A percentile compares a stretch with the other conserved stretches of the same genome.
Evolutionary conservation across 2,888 invertebrate genomes (phyloP).

Genomic region (Lapara coniferarum): DNA sequence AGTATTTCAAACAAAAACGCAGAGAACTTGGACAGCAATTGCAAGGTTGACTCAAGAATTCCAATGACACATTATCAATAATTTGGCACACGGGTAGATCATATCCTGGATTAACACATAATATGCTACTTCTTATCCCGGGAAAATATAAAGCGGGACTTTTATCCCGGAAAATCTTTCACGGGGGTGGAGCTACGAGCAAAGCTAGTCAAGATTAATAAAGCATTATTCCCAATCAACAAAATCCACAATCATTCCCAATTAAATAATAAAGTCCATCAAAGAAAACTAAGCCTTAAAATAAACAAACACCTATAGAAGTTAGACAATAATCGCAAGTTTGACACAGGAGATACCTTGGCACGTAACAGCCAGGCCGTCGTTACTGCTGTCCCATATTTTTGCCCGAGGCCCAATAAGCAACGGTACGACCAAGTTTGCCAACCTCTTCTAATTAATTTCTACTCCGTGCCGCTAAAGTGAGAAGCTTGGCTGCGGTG

Average conservation of each 20-base stretch:
- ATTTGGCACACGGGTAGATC: too few species aligned
- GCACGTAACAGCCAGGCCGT: conserved; percentile 41
- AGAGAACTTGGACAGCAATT: too few species aligned
- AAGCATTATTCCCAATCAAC: background rate
- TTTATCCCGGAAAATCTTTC: too few species aligned
- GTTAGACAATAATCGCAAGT: conserved; percentile 19
- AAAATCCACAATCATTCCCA: background rate
- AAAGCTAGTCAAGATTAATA: too few species aligned
- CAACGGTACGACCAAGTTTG: conserved; percentile 70
- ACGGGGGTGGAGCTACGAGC: too few species aligned
- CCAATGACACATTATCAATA: too few species aligned
- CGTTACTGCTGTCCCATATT: conserved; percentile 71
- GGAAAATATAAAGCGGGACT: too few species aligned
- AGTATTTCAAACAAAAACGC: too few species aligned
- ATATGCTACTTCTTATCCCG: too few species aligned
- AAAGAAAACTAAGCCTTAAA: conserved; percentile 13
- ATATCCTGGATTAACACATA: too few species aligned
- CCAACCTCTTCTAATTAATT: conserved; percentile 80
- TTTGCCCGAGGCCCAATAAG: conserved; percentile 77
- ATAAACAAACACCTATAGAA: conserved; percentile 20
- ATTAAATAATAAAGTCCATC: conserved; percentile 1
- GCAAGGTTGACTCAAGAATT: too few species aligned
- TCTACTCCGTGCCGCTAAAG: conserved; percentile 75
- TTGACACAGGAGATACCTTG: conserved; percentile 29
- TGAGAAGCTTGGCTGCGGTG: conserved; percentile 49